Conservation (phyloP, 30 jellyfish, hydroid and myxozoan genomes). For the Hydractinia echinata region DNA sequence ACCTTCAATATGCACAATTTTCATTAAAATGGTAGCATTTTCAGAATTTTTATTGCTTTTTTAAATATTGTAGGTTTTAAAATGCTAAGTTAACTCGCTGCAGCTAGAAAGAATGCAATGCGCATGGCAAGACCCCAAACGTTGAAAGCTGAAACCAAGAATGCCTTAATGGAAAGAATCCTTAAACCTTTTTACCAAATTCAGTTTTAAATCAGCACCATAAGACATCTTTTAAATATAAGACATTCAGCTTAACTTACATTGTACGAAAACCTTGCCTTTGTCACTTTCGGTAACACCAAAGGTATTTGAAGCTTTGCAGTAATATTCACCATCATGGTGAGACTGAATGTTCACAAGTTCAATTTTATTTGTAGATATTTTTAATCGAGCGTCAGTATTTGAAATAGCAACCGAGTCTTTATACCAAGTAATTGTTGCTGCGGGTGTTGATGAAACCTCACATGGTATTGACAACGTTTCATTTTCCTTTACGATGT, state of each 20-base stretch:
- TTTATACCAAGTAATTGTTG: slow-evolving; percentile 16
- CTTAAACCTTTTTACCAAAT: too few species aligned
- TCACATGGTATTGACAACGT: slow-evolving; percentile 10
- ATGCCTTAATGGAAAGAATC: too few species aligned
- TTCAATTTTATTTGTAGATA: not conserved
- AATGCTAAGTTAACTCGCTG: too few species aligned
- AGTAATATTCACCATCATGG: slow-evolving; percentile 30
- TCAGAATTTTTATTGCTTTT: too few species aligned
- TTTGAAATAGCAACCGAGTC: not conserved
- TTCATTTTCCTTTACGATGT: not conserved
- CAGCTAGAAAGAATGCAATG: too few species aligned
- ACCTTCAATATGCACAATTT: too few species aligned
- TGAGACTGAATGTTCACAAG: not conserved
- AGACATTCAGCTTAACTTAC: slow-evolving; percentile 1
- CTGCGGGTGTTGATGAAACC: not conserved
- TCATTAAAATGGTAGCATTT: too few species aligned
- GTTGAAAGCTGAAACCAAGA: too few species aligned
- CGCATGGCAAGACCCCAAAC: too few species aligned
- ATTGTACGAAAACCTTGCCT: slow-evolving; percentile 14
- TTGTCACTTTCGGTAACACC: slow-evolving; percentile 24
- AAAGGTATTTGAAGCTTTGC: slow-evolving; percentile 18
- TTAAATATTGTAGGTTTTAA: too few species aligned
- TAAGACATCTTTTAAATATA: too few species aligned
- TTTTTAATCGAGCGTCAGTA: not conserved
- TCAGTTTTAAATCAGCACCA: too few species aligned